Evolutionary conservation across 2,797 vertebrate genomes (phyloP).

Genomic region (Rhabdomys pumilio): DNA sequence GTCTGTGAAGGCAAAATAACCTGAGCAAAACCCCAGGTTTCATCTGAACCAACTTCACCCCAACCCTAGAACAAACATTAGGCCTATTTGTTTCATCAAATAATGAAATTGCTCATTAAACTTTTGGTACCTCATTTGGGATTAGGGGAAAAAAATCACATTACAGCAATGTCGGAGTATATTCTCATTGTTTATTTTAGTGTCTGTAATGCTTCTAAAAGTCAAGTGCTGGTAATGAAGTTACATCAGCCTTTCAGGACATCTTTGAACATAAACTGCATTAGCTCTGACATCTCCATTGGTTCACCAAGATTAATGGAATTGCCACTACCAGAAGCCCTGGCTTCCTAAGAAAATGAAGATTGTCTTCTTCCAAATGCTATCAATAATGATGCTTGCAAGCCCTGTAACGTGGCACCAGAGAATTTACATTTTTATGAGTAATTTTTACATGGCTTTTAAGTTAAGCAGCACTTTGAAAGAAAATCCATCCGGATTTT

Average conservation of each 20-base stretch:
- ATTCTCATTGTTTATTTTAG: constrained; percentile 67
- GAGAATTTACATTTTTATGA: constrained; percentile 34
- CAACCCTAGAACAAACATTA: constrained; percentile 7
- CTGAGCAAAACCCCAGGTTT: constrained; percentile 31
- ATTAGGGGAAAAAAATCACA: constrained; percentile 65
- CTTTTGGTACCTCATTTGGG: constrained; percentile 66
- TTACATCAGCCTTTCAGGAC: constrained; percentile 68
- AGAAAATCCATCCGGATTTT: constrained; percentile 10
- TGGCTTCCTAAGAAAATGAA: constrained; percentile 61
- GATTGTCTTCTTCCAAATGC: constrained; percentile 65
- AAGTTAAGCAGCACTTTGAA: not conserved
- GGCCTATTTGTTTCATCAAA: constrained; percentile 55
- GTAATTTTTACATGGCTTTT: constrained; percentile 50
- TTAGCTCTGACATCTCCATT: constrained; percentile 32
- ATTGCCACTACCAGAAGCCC: constrained; percentile 59
- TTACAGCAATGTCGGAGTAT: constrained; percentile 48
- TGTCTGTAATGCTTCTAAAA: constrained; percentile 52
- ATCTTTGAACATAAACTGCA: constrained; percentile 75
- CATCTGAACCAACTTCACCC: constrained; percentile 20
- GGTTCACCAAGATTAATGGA: constrained; percentile 68
- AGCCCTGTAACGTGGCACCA: not conserved
- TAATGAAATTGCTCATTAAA: constrained; percentile 78
- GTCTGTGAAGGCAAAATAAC: constrained; percentile 42
- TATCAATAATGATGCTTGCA: constrained; percentile 42
- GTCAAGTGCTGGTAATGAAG: constrained; percentile 59